Conservation (phyloP, 2,797 vertebrate species). For the Propithecus deckenii region DNA sequence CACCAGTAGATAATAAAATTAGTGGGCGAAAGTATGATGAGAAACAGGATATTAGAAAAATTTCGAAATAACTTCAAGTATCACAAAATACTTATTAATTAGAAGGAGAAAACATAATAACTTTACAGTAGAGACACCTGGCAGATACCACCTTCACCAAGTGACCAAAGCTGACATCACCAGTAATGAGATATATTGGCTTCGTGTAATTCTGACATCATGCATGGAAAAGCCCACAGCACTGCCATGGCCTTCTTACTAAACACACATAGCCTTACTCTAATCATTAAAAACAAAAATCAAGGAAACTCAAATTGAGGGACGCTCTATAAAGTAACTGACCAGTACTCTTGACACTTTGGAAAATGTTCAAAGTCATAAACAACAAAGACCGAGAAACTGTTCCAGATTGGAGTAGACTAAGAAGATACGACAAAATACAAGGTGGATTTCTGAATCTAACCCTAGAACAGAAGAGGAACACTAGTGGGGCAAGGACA, state of each 20-base stretch:
- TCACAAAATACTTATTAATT: not conserved
- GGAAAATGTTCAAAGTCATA: not conserved
- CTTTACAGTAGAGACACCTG: not conserved
- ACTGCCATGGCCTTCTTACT: not conserved
- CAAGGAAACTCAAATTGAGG: not conserved
- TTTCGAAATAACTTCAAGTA: not conserved
- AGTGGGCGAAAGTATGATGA: not conserved
- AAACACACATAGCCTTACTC: not conserved
- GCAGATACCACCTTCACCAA: too few relatives aligned
- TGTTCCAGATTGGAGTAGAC: not conserved
- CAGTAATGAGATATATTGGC: not conserved
- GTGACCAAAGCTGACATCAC: not conserved
- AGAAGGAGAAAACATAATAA: not conserved
- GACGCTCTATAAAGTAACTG: not conserved
- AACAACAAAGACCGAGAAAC: not conserved
- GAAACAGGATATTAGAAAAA: not conserved
- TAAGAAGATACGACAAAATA: not conserved
- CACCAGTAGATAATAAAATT: not conserved
- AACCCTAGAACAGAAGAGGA: not conserved
- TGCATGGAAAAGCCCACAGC: not conserved
- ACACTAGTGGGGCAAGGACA: not conserved
- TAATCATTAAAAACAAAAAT: not conserved
- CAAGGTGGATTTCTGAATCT: not conserved
- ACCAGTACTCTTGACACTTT: not conserved
- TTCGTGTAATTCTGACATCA: not conserved